Base-by-base conservation (phyloP, 2,888 invertebrate species). In the Hydropsyche betteni region DNA sequence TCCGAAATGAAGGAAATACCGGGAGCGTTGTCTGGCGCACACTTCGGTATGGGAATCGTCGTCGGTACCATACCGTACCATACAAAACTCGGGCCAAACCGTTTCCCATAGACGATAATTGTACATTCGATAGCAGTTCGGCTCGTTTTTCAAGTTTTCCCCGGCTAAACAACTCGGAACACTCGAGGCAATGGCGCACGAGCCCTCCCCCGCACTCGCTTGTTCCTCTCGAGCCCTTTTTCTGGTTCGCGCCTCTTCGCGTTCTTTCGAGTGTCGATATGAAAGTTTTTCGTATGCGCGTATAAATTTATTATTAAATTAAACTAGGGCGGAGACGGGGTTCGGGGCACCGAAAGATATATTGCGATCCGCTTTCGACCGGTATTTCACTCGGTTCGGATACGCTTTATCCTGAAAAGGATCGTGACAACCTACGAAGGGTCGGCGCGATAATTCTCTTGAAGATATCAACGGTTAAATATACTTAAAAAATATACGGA, bases 1-100 rank as follows among this genome's bases (percentile, higher is more conserved):
- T 74, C 76, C 78, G 76, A 78, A 78, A 78, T 78, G 76, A 78
- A 76, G 74, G 69, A 78, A 78, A 78, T 78, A 78, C 76, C 78
- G 52, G 44, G 69, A 73, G 64, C 52, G 55, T 74, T 74, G 75
- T 75, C 76, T 71, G 74, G 52, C 69, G 74, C 77, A 77, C 77
- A 71, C 77, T 74, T 77, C 61, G 77, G 75, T 51, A 77, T 77
- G 77, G 44, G 77, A 68, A 69, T 64, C 34, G 24, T 36, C 8
- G 12, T n/a, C 64, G 33, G 72, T 14, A 53, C 52, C 72, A 58
- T 7, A 70, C 70, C 16, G 70, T 53, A 34, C 70, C 70, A 70
- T 53, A 14, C 69, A 14, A 16, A 68, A 24, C 71, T 44, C 52
- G 51, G 12, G 12, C 24, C 24, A 4, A 34, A 55, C 71, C 24